Base-by-base conservation (phyloP, 2,888 invertebrate species). In the Amitus sp. region DNA sequence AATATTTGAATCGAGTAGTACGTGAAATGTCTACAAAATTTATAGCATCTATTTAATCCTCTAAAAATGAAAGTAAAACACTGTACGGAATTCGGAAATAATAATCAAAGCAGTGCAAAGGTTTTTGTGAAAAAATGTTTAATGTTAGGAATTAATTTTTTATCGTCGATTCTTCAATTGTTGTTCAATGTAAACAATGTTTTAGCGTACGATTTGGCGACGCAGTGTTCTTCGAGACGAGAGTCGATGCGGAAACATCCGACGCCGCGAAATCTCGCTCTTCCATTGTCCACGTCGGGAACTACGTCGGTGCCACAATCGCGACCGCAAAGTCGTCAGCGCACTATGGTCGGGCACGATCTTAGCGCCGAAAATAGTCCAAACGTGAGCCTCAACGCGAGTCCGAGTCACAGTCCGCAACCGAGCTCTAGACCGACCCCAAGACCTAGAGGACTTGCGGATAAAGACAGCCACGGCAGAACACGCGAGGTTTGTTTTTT, bases 171-270 rank as follows among this genome's bases (percentile, higher is more conserved):
- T 27, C 19, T 46, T 12, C 28, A 12, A 30, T n/a, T 3, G 7
- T 45, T n/a, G 19, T n/a, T 5, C 23, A 23, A 23, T 23, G 23
- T n/a, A 34, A 34, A 2, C 23, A 54, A 39, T 15, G 39, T 43
- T 43, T 7, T 83, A 89, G 92, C 92, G 42, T 93, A 93, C 78
- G 94, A 94, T 83, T 83, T 94, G 81, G 93, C 93, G 62, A 91
- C 92, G 42, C 92, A 92, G 77, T 90, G 91, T 76, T 90, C 91
- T 54, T 89, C 90, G 40, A 85, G 90, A 54, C 86, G 90, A 51
- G 89, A 87, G 42, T 89, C 88, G 19, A 86, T 87, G 83, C 86
- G 88, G 50, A 89, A 88, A 55, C 93, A 89, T 82, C 91, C 86
- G 61, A 86, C 87, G 13, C 89, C 87, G 68, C 88, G 88, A 60